phyloP scores from a whole-genome alignment of 2,797 vertebrate species.

The Atherinosoma microstoma region DNA sequence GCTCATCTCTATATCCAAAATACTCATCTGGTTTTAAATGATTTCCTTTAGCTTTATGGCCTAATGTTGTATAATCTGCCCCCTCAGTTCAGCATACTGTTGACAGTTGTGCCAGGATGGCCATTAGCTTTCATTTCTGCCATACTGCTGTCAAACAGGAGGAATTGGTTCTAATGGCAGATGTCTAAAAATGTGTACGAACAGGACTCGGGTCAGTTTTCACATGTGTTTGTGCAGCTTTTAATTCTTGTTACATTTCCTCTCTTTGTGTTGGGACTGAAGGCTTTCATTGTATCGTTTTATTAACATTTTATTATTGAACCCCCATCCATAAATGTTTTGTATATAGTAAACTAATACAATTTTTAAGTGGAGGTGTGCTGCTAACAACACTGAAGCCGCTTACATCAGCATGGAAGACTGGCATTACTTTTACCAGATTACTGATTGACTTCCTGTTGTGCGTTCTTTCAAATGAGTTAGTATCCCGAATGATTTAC shows the following conservation, averaged over 20 bases:
- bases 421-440: not conserved
- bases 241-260: slow-evolving; percentile 5
- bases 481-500: not conserved
- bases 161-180: not conserved
- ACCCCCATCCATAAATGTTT: not conserved
- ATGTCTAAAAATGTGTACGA: slow-evolving; percentile 28
- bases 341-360: slow-evolving; percentile 1
- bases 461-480: slow-evolving; percentile 7
- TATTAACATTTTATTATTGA: not conserved
- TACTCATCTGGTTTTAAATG: not conserved
- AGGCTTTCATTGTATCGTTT: not conserved
- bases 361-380: not conserved
- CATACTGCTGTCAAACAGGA: slow-evolving; percentile 4
- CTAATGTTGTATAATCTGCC: not conserved
- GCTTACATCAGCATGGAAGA: slow-evolving; percentile 1
- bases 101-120: not conserved
- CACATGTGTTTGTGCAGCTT: not conserved
- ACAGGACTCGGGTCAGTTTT: slow-evolving; percentile 29
- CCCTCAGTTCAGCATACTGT: not conserved
- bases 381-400: not conserved
- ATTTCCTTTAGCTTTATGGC: not conserved
- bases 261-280: not conserved
- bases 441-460: slow-evolving; percentile 33
- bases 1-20: not conserved
- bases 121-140: not conserved